Conservation (phyloP, 2,888 invertebrate species). For the Leptinotarsa peninsularis region DNA sequence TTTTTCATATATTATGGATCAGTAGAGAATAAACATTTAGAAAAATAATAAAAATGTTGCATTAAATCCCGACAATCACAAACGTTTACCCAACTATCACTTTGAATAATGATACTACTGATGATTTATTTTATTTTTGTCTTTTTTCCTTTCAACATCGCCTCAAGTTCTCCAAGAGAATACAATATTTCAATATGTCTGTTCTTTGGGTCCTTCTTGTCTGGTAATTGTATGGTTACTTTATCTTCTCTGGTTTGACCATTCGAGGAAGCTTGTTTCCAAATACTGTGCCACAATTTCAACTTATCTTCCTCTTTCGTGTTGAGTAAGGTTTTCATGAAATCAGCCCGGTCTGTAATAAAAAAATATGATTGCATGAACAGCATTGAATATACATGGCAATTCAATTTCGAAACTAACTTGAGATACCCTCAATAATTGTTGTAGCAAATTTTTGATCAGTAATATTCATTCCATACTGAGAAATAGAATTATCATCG, state of each 20-base stretch:
- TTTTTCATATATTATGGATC: too few species aligned
- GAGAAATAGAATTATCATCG: too few species aligned
- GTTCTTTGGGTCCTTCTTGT: slow-evolving; percentile 49
- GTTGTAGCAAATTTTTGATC: too few species aligned
- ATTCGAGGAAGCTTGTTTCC: slow-evolving; percentile 60
- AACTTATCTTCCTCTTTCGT: slow-evolving; percentile 59
- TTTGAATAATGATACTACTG: not conserved
- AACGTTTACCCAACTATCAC: not conserved
- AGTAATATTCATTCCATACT: too few species aligned
- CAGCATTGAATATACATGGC: too few species aligned
- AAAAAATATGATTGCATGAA: not conserved
- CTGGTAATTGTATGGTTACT: slow-evolving; percentile 62
- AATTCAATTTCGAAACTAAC: too few species aligned
- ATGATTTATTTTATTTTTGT: slow-evolving; percentile 15
- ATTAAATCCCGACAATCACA: not conserved
- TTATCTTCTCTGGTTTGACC: slow-evolving; percentile 60
- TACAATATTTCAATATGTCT: slow-evolving; percentile 57
- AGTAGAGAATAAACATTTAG: too few species aligned
- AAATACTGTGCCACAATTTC: slow-evolving; percentile 61
- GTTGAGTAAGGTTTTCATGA: slow-evolving; percentile 57
- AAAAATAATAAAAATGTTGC: too few species aligned
- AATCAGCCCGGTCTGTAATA: slow-evolving; percentile 58
- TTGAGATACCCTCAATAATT: not conserved
- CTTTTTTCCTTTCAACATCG: slow-evolving; percentile 46
- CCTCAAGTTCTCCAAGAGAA: slow-evolving; percentile 59